A percentile compares a stretch with the other conserved stretches of the same genome.
These are phyloP conservation scores for Endomychus coccineus DNA, from an alignment of 2,888 invertebrate species.

Conservation along the genomic window DNA sequence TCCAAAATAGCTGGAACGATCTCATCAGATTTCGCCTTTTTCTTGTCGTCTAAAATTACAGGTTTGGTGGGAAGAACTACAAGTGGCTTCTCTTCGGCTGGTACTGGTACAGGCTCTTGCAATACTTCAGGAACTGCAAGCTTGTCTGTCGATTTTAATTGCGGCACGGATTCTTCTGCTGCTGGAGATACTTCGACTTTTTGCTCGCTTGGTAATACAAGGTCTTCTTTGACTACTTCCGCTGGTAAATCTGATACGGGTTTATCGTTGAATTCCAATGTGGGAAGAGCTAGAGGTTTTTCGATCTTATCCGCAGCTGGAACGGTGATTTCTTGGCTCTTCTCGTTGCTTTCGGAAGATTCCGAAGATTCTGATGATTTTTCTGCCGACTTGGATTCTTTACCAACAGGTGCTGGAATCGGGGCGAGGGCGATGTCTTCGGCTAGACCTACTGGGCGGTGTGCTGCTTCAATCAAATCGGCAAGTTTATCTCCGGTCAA, in stretches of 20 bases:
- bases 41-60: conserved; percentile 1
- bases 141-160: conserved; percentile 12
- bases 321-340: conserved; percentile 29
- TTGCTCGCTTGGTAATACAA: conserved; percentile 30
- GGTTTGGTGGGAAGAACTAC: not conserved
- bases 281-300: conserved; percentile 41
- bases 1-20: conserved; percentile 12
- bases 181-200: conserved; percentile 30
- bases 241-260: conserved; percentile 15
- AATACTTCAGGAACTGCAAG: not conserved
- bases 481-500: conserved; percentile 3
- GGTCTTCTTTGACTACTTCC: conserved; percentile 29
- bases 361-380: conserved; percentile 24
- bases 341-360: conserved; percentile 35
- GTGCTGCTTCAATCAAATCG: conserved; percentile 7
- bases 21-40: conserved; percentile 9
- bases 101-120: not conserved
- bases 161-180: conserved; percentile 22
- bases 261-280: conserved; percentile 32
- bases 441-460: conserved; percentile 15
- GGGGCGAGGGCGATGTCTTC: conserved; percentile 17
- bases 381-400: conserved; percentile 19
- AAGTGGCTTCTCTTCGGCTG: not conserved
- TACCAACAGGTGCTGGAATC: not conserved
- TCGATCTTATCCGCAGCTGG: conserved; percentile 26